Conservation (phyloP, 2,113 vertebrate species). For the Callaeas wilsoni region DNA sequence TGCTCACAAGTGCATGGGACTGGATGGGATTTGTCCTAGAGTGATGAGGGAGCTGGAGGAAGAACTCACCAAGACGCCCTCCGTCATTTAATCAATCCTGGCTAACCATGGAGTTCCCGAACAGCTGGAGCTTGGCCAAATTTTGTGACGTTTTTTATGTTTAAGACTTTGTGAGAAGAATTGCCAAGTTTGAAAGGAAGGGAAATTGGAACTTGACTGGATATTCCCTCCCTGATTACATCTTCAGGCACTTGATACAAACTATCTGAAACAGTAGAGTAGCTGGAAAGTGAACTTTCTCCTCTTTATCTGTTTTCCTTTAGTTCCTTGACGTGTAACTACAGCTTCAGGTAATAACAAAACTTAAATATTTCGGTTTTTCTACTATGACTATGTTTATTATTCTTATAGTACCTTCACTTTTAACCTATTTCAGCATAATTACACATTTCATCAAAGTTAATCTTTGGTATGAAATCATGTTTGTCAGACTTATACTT, state of each 20-base stretch:
- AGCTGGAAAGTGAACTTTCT: neutral
- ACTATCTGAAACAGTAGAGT: neutral
- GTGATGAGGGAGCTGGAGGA: neutral
- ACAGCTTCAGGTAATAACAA: neutral
- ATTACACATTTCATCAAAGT: neutral
- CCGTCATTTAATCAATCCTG: neutral
- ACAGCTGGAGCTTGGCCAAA: neutral
- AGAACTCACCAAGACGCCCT: neutral
- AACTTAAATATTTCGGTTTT: neutral
- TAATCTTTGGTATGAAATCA: neutral
- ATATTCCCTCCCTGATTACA: neutral
- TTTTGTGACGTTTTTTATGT: accelerated
- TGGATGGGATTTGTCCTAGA: neutral
- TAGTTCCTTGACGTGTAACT: neutral
- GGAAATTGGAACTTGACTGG: neutral
- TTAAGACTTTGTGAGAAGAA: neutral
- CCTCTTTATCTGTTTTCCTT: neutral
- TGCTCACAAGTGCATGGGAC: neutral
- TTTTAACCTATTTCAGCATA: neutral
- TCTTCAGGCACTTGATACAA: neutral
- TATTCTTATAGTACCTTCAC: neutral
- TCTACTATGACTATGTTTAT: neutral
- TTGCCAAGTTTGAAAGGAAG: neutral
- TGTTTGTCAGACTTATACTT: neutral
- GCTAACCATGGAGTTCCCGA: neutral